phyloP scores from a whole-genome alignment of 2,797 vertebrate species.

The Crenuchus spilurus region DNA sequence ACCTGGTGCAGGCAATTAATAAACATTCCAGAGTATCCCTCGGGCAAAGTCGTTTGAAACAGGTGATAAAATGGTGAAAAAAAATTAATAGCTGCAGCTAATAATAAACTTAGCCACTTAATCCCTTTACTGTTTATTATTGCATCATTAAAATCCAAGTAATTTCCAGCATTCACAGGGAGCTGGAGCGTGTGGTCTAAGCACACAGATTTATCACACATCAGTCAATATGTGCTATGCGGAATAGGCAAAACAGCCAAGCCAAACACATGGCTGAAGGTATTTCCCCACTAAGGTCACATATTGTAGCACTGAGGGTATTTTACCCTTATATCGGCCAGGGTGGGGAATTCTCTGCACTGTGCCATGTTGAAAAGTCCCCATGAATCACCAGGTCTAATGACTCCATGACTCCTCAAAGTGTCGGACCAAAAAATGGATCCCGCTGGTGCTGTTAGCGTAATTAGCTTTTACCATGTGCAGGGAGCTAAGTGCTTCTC shows the following conservation, averaged over 20 bases:
- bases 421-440: slow-evolving; percentile 69
- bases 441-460: slow-evolving; percentile 72
- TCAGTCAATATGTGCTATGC: not conserved
- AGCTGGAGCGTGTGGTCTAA: not conserved
- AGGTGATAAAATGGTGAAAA: slow-evolving; percentile 27
- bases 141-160: slow-evolving; percentile 13
- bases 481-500: slow-evolving; percentile 54
- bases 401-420: slow-evolving; percentile 59
- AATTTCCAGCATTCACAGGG: slow-evolving; percentile 1
- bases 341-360: slow-evolving; percentile 33
- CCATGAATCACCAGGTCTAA: slow-evolving; percentile 67
- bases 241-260: too few species aligned
- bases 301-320: not conserved
- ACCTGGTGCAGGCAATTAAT: slow-evolving; percentile 62
- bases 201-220: not conserved
- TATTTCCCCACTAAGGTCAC: not conserved
- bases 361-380: slow-evolving; percentile 48
- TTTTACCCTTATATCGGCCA: slow-evolving; percentile 13
- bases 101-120: slow-evolving; percentile 28
- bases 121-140: slow-evolving; percentile 17
- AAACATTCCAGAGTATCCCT: slow-evolving; percentile 59
- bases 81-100: not conserved
- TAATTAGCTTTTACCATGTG: slow-evolving; percentile 70
- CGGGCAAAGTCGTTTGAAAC: slow-evolving; percentile 58
- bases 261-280: too few species aligned